Evolutionary conservation across 2,113 vertebrate species (phyloP).

Genomic region (Lepidiolamprologus cunningtoni): DNA sequence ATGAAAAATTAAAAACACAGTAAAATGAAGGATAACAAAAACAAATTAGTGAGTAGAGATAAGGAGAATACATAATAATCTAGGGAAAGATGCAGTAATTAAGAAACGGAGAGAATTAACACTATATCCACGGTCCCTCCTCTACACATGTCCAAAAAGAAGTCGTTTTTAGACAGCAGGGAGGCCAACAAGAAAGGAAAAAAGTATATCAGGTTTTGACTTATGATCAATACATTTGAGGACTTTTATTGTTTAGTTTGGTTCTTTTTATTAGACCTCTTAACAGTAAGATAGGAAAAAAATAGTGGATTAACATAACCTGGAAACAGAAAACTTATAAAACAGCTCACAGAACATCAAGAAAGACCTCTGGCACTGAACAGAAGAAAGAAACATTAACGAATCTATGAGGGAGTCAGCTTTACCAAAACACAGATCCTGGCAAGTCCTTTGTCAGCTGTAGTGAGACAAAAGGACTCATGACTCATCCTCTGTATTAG

Average conservation of each 20-base stretch:
- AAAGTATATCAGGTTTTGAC: not conserved
- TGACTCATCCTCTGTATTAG: not conserved
- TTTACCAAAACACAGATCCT: not conserved
- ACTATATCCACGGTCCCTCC: not conserved
- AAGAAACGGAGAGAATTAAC: not conserved
- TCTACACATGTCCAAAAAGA: not conserved
- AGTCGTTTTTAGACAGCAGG: not conserved
- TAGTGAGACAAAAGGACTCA: not conserved
- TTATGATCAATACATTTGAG: not conserved
- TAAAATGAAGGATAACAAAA: not conserved
- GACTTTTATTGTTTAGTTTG: not conserved
- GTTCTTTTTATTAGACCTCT: not conserved
- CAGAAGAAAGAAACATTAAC: not conserved
- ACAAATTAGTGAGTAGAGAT: not conserved
- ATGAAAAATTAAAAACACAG: not conserved
- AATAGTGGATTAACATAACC: not conserved
- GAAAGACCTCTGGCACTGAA: not conserved
- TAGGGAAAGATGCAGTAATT: not conserved
- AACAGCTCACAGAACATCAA: not conserved
- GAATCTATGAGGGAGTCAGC: not conserved
- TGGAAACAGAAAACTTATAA: not conserved
- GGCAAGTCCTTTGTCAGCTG: not conserved
- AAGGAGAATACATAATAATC: not conserved
- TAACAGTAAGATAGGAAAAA: not conserved
- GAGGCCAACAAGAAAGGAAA: not conserved